A percentile compares a stretch with the other conserved stretches of the same genome.
Evolutionary conservation across 2,113 vertebrate genomes (phyloP).

Genomic region (Chamaetylas fuelleborni): DNA sequence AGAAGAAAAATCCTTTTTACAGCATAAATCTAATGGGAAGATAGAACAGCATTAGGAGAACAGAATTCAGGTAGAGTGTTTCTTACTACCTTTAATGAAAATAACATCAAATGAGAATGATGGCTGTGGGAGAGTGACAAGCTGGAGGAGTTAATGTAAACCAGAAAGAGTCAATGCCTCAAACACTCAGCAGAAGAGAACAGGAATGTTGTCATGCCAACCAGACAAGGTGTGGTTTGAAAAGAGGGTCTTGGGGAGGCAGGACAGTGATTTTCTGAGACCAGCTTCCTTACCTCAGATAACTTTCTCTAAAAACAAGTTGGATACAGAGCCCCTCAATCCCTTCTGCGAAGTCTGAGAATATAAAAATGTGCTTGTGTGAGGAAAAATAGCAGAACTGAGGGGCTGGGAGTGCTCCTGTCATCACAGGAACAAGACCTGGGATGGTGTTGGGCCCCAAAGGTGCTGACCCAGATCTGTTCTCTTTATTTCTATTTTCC

Average conservation of each 20-base stretch:
- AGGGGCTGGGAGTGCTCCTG: neutral
- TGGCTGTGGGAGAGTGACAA: neutral
- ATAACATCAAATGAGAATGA: neutral
- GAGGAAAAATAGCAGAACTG: neutral
- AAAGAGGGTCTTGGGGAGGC: neutral
- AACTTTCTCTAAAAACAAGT: neutral
- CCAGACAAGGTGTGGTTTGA: neutral
- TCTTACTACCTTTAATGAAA: neutral
- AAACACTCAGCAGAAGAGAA: neutral
- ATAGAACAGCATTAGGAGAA: neutral
- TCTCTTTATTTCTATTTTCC: neutral
- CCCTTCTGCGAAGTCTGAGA: neutral
- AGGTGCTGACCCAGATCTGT: neutral
- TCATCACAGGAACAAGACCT: too few species aligned
- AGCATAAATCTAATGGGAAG: neutral
- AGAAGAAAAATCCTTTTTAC: neutral
- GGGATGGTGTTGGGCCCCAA: accelerated
- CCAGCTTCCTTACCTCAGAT: neutral
- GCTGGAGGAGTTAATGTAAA: neutral
- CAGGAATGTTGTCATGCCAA: neutral
- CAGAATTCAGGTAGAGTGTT: neutral
- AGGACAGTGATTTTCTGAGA: neutral
- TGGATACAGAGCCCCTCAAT: neutral
- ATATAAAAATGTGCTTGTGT: neutral
- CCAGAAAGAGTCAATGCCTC: neutral